A percentile compares a stretch with the other conserved stretches of the same genome.
phyloP scores from a whole-genome alignment of 1,140 invertebrate genomes.

The Dendrolimus kikuchii region DNA sequence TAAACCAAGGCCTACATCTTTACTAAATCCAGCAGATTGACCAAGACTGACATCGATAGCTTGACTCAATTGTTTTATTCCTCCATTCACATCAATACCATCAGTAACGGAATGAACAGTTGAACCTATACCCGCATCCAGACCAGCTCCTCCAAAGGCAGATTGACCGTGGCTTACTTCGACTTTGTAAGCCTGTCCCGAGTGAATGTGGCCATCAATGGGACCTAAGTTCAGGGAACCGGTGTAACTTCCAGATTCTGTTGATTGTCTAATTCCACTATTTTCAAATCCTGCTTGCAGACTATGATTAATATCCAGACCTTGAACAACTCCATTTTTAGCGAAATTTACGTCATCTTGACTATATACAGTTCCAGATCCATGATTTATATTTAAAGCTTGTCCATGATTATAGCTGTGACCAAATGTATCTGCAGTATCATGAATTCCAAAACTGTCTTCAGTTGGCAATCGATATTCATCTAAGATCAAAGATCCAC shows the following conservation, averaged over 20 bases:
- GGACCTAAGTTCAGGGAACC: background rate
- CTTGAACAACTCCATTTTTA: too few species aligned
- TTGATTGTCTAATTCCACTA: slow-evolving; percentile 1
- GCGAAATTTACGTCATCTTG: too few species aligned
- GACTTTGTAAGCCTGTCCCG: background rate
- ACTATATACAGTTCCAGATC: too few species aligned
- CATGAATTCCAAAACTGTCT: slow-evolving; percentile 6
- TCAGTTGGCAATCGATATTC: slow-evolving; percentile 47
- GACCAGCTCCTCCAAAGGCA: background rate
- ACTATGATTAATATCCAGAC: too few species aligned
- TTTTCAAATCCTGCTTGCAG: too few species aligned
- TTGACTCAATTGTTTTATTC: background rate
- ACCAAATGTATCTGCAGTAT: slow-evolving; percentile 1
- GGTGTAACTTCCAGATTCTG: background rate
- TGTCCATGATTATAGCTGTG: too few species aligned
- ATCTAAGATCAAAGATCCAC: slow-evolving; percentile 55
- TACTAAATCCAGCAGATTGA: slow-evolving; percentile 3
- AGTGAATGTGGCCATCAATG: background rate
- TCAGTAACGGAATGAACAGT: too few species aligned
- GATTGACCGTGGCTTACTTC: background rate
- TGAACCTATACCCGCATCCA: too few species aligned
- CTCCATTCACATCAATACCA: too few species aligned
- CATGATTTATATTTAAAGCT: too few species aligned
- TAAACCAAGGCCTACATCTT: too few species aligned
- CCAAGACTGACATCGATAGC: background rate